These are phyloP conservation scores for Drosophila buzzatii DNA, from an alignment of 2,888 invertebrate species.

Conservation along the genomic window DNA sequence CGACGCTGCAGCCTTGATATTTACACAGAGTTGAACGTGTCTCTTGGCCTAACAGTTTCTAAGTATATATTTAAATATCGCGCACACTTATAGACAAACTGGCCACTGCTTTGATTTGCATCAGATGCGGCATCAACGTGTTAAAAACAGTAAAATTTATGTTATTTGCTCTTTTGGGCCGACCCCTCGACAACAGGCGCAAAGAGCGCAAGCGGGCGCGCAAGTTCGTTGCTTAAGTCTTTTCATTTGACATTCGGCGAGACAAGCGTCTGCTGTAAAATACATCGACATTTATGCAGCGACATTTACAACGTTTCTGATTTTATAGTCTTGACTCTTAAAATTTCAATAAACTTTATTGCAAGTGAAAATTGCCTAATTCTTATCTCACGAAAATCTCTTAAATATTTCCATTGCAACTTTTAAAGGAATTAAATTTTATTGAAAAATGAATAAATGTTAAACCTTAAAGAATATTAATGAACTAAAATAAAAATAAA, in stretches of 20 bases:
- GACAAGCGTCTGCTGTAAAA: slow-evolving; percentile 29
- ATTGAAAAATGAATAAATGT: no score
- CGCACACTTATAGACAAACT: slow-evolving; percentile 24
- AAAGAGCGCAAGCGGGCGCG: not conserved
- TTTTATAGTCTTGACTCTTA: slow-evolving; percentile 39
- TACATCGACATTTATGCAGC: slow-evolving; percentile 46
- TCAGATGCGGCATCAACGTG: slow-evolving; percentile 39
- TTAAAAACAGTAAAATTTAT: slow-evolving; percentile 68
- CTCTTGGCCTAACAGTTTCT: slow-evolving; percentile 43
- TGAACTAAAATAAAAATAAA: no score
- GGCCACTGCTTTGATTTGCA: slow-evolving; percentile 67
- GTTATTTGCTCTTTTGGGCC: slow-evolving; percentile 53
- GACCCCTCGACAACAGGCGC: not conserved
- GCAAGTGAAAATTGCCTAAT: slow-evolving; percentile 31
- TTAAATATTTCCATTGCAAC: not conserved
- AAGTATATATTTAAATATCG: slow-evolving; percentile 49
- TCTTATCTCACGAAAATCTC: slow-evolving; percentile 4
- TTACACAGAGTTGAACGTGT: slow-evolving; percentile 70
- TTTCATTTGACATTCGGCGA: slow-evolving; percentile 56
- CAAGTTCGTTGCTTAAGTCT: slow-evolving; percentile 60
- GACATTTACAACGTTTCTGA: slow-evolving; percentile 66
- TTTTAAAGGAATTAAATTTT: not conserved
- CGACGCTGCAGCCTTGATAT: slow-evolving; percentile 65
- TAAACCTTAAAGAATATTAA: no score
- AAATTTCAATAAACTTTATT: slow-evolving; percentile 17